phyloP scores from a whole-genome alignment of 2,888 invertebrate genomes.

The Thera obeliscata region DNA sequence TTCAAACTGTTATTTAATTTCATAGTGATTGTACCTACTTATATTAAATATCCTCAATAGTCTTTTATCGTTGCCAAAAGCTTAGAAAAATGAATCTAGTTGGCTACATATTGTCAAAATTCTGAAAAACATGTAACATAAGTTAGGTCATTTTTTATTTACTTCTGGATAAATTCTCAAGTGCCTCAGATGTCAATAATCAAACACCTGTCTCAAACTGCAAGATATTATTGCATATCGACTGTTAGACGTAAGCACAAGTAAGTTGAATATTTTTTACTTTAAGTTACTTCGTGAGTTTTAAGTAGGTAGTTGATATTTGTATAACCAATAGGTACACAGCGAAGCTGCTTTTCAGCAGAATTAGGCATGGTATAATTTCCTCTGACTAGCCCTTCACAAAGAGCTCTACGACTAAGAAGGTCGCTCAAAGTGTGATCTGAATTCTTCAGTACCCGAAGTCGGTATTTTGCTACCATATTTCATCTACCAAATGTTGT shows the following conservation, averaged over 20 bases:
- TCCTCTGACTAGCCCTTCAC: no score
- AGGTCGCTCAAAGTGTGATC: no score
- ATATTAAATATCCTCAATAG: no score
- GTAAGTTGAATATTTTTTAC: slow-evolving; percentile 38
- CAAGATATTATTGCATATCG: slow-evolving; percentile 34
- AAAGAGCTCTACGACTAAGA: no score
- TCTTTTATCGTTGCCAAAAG: neutral
- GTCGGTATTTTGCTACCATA: no score
- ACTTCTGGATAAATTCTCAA: slow-evolving; percentile 16
- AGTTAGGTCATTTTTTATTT: slow-evolving; percentile 5
- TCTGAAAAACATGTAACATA: slow-evolving; percentile 21
- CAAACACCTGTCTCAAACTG: slow-evolving; percentile 35
- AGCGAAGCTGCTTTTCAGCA: no score
- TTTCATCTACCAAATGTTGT: no score
- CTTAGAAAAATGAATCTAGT: slow-evolving; percentile 40
- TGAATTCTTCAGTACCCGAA: no score
- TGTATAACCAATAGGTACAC: no score
- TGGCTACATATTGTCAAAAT: slow-evolving; percentile 37
- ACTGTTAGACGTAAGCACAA: slow-evolving; percentile 40
- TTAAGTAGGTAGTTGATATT: no score
- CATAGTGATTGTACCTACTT: neutral
- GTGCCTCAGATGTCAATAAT: slow-evolving; percentile 40
- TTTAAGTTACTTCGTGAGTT: no score
- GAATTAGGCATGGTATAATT: no score
- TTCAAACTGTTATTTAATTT: slow-evolving; percentile 1